Evolutionary conservation across 2,888 invertebrate species (phyloP), one percentile per base, ranked within the genome.

Genomic region (Melitaea athalia): DNA sequence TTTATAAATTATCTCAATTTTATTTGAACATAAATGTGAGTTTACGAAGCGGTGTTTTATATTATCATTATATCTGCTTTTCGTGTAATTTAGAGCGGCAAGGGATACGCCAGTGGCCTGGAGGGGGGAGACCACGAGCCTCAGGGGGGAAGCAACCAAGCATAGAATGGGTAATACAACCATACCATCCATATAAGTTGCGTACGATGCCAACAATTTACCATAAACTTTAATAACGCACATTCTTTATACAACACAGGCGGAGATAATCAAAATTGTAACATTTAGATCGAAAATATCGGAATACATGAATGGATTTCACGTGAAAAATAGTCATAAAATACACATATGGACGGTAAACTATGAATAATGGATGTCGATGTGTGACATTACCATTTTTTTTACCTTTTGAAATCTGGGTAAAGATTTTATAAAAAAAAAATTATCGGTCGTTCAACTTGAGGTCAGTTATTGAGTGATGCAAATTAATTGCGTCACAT

Each of bases 401-500:
- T 85, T 82, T 81, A 78, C 45, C 14, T 76, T 82, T 84, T 79
- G 76, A 86, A 82, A 89, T 86, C 85, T 88, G 83, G 88, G 87
- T 85, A 82, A 80, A 77, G 85, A 82, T 84, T 80, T 77, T 86
- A 73, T 86, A 85, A 89, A 85, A 91, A 38, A 38, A 7, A 85
- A 84, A 86, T 86, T 86, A 88, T 76, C 87, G 91, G 90, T 85
- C 92, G 72, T 89, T 92, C 85, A 89, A 85, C 92, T 79, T 69
- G 59, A 61, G 61, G 55, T 69, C 60, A 61, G 53, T 62, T 59
- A 8, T 65, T 59, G 63, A 53, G n/a, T 38, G 63, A 67, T 68
- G 62, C 66, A 63, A 72, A 70, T 62, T 17, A 65, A 65, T 69
- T 67, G 64, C 64, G 63, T 70, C 64, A 55, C 38, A 63, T 49